Evolutionary conservation across 1,140 invertebrate genomes (phyloP).

Genomic region (Drosophila saltans): DNA sequence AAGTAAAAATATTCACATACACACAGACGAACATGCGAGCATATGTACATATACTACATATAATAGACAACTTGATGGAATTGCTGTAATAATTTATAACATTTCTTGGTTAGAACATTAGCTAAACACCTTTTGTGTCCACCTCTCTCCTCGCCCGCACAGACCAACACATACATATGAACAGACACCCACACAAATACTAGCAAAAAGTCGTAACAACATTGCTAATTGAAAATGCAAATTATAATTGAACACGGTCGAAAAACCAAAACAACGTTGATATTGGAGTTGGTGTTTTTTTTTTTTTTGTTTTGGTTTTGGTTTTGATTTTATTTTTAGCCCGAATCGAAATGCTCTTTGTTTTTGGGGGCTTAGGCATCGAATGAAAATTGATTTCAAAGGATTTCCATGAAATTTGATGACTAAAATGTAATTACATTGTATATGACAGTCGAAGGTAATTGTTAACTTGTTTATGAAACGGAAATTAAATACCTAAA

Average conservation of each 20-base stretch:
- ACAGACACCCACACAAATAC: not conserved
- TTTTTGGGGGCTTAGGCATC: not conserved
- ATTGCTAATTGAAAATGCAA: conserved; percentile 60
- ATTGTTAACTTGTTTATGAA: no score
- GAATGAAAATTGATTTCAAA: not conserved
- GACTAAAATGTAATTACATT: no score
- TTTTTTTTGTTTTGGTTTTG: not conserved
- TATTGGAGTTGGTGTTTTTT: not conserved
- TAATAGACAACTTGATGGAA: not conserved
- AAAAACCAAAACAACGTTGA: conserved; percentile 21
- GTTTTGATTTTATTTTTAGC: not conserved
- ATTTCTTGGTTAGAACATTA: conserved; percentile 5
- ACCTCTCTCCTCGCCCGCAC: not conserved
- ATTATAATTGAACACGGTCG: conserved; percentile 40
- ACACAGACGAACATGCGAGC: not conserved
- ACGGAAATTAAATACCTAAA: no score
- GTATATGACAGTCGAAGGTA: no score
- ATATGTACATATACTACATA: no score
- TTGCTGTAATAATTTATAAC: conserved; percentile 1
- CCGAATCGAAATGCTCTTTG: not conserved
- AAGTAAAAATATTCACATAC: conserved; percentile 19
- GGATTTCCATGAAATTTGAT: not conserved
- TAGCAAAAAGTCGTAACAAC: conserved; percentile 3
- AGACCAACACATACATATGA: not conserved
- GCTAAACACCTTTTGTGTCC: conserved; percentile 1